Evolutionary conservation across 2,113 vertebrate genomes (phyloP).

Genomic region (Cavia aperea): DNA sequence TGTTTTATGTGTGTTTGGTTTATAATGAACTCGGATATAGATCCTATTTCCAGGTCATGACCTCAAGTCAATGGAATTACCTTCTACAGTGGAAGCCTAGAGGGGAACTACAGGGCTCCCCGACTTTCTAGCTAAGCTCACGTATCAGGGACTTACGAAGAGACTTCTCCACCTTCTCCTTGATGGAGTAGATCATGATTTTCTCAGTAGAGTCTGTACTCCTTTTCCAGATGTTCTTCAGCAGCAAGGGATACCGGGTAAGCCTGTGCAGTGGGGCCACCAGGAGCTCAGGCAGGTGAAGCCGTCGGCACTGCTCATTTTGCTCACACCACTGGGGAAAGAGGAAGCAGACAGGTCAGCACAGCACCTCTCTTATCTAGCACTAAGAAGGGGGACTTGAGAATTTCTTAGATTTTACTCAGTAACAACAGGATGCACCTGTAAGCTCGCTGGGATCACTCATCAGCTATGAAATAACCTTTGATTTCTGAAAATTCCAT

Average conservation of each 20-base stretch:
- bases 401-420: neutral
- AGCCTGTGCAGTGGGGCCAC: conserved; percentile 86
- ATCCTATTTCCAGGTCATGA: conserved; percentile 18
- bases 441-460: neutral
- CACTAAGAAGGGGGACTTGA: neutral
- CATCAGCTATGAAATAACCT: neutral
- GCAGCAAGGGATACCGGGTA: conserved; percentile 84
- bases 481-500: conserved; percentile 5
- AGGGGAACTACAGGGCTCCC: neutral
- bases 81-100: conserved; percentile 19
- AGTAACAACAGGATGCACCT: neutral
- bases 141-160: conserved; percentile 80
- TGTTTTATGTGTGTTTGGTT: conserved; percentile 37
- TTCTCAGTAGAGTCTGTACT: conserved; percentile 75
- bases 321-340: conserved; percentile 87
- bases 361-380: neutral
- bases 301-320: conserved; percentile 80
- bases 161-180: conserved; percentile 86
- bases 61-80: conserved; percentile 23
- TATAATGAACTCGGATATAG: neutral
- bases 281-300: conserved; percentile 86
- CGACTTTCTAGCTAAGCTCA: neutral
- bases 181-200: conserved; percentile 76
- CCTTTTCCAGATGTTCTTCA: conserved; percentile 87
- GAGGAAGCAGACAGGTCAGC: conserved; percentile 37